Evolutionary conservation across 2,113 vertebrate species (phyloP).

Genomic region (Tichodroma muraria): DNA sequence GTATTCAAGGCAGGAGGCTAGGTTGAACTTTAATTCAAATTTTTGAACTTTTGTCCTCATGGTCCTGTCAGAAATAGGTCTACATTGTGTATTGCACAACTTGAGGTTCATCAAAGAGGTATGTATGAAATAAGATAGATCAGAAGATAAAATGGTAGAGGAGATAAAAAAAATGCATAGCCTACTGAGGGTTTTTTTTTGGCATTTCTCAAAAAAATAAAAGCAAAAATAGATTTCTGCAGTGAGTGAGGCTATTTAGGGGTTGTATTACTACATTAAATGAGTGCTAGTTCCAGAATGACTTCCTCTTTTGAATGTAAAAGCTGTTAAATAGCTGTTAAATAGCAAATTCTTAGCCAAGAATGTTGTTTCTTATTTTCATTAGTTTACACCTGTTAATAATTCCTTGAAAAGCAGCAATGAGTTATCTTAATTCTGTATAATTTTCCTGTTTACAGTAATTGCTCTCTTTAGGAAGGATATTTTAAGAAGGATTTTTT

Average conservation of each 20-base stretch:
- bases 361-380: background rate
- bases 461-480: background rate
- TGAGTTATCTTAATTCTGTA: background rate
- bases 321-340: background rate
- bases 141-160: background rate
- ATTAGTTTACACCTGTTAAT: background rate
- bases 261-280: background rate
- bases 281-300: background rate
- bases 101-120: background rate
- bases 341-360: background rate
- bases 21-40: background rate
- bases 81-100: background rate
- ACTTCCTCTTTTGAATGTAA: background rate
- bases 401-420: background rate
- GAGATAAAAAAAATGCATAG: background rate
- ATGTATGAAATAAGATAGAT: background rate
- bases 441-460: background rate
- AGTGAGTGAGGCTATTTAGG: background rate
- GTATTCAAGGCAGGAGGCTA: background rate
- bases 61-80: background rate
- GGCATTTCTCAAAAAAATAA: background rate
- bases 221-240: background rate
- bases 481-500: background rate
- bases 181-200: background rate
- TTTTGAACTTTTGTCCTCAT: background rate